Base-by-base conservation (phyloP, 2,797 vertebrate genomes). In the Sebastes itinus region DNA sequence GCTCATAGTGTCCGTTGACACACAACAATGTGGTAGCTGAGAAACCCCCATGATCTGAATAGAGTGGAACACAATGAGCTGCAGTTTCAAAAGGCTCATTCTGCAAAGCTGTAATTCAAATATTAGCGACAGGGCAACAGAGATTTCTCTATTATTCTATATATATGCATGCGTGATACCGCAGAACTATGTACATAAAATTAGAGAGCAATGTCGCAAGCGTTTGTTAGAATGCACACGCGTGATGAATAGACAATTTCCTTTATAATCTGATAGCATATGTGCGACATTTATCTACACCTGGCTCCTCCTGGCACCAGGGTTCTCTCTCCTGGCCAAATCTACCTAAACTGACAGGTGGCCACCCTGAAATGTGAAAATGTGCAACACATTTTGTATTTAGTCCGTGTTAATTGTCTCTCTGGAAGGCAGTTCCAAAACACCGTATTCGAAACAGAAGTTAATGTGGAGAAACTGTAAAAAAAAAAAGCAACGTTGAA, bases 301-400 rank as follows among this genome's bases (percentile, higher is more conserved):
- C 92, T 85, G 91, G 77, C 82, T 85, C 74, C 84, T 76, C 84
- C 77, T 88, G 91, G 90, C 91, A 74, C 80, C 35, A 28, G 72
- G 71, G 46, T 81, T 80, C 38, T 73, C 77, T 83, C 73, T 83
- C 76, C 78, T 71, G 82, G 82, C 87, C 84, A 80, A 67, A 80
- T 84, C 82, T 66, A 83, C 90, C 82, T 85, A 81, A 85, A 89
- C 80, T 89, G 91, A 95, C 93, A 95, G 92, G 92, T 93, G 92
- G 91, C 90, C 87, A 84, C 81, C 78, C 35, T 79, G 86, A 90
- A 89, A 90, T 82, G 61, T 83, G 92, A 77, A 77, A 80, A 88
- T 85, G 79, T 80, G 85, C 80, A 90, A 86, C 81, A 91, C 80
- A 81, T 93, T 78, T 92, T 91, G 72, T 79, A 80, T 89, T 92